Evolutionary conservation across 2,113 vertebrate genomes (phyloP).

Genomic region (Oryctolagus cuniculus): DNA sequence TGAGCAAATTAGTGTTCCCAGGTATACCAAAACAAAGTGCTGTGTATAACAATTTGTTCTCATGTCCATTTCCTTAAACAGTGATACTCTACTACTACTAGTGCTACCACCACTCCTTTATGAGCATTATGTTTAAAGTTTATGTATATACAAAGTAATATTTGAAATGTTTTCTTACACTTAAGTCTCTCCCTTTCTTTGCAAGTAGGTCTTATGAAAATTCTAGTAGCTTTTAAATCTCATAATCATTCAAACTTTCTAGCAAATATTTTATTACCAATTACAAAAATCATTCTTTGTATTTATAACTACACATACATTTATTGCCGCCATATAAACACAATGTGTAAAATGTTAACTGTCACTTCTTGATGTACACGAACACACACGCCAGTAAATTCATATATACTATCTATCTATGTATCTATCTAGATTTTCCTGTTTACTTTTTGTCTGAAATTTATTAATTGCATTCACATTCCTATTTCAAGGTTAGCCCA

Average conservation of each 20-base stretch:
- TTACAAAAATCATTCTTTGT: background rate
- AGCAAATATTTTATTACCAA: background rate
- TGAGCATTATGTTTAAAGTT: conserved; percentile 25
- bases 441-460: background rate
- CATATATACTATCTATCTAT: too few species aligned
- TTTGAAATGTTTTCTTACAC: conserved; percentile 53
- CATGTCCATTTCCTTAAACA: conserved; percentile 45
- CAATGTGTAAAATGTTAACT: background rate
- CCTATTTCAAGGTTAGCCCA: background rate
- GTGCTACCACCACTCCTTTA: background rate
- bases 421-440: too few species aligned
- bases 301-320: background rate
- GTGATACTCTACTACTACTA: background rate
- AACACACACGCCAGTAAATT: background rate
- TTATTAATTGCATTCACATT: background rate
- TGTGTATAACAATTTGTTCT: conserved; percentile 50
- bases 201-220: conserved; percentile 28
- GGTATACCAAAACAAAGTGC: conserved; percentile 71
- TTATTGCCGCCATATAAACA: background rate
- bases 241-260: background rate
- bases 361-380: background rate
- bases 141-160: conserved; percentile 65
- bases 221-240: background rate
- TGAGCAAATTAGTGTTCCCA: conserved; percentile 73
- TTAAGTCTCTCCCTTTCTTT: background rate